These are phyloP conservation scores for Gavia stellata DNA, from an alignment of 2,113 vertebrate species.

Conservation along the genomic window DNA sequence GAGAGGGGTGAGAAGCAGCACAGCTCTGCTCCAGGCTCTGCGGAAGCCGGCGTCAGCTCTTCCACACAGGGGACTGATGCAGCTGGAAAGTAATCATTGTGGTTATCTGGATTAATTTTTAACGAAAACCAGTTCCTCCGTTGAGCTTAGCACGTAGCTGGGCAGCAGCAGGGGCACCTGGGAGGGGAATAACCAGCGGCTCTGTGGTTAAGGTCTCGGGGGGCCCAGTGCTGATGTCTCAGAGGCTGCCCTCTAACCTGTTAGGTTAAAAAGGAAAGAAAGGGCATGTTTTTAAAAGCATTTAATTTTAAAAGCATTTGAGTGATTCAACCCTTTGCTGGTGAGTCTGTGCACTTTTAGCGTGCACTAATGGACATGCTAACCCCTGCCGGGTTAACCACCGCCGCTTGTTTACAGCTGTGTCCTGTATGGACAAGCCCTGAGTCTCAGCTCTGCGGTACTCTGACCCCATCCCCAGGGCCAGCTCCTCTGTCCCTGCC, in stretches of 20 bases:
- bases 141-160: background rate
- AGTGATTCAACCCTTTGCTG: background rate
- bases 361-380: accelerated
- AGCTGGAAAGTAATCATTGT: background rate
- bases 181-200: background rate
- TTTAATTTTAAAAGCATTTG: background rate
- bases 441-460: background rate
- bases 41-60: background rate
- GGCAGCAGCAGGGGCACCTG: background rate
- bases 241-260: background rate
- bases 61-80: background rate
- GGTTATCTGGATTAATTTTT: background rate
- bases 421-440: background rate
- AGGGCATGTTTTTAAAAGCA: background rate
- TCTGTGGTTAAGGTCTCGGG: background rate
- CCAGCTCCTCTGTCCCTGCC: background rate
- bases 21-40: background rate
- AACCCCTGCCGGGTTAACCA: background rate
- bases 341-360: background rate
- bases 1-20: background rate
- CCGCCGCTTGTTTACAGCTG: accelerated
- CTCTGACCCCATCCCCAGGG: background rate
- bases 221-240: background rate
- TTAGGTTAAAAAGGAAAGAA: background rate
- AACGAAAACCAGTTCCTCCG: background rate